Evolutionary conservation across 2,113 vertebrate genomes (phyloP).

Genomic region (Oreochromis tanganicae): DNA sequence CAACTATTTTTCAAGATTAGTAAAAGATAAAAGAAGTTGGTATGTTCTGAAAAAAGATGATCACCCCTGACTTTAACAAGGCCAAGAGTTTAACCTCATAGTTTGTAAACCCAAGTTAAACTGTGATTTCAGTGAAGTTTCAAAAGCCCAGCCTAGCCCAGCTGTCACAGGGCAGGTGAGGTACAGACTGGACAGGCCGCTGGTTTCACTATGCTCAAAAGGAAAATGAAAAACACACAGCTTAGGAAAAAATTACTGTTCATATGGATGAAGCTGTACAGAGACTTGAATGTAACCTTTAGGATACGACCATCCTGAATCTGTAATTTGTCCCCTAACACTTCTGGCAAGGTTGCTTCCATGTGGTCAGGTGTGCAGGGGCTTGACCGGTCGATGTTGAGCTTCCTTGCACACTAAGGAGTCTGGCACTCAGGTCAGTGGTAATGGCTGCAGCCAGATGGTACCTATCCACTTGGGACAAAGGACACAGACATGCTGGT

Average conservation of each 20-base stretch:
- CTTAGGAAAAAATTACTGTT: neutral
- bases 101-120: neutral
- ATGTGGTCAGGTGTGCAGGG: constrained; percentile 71
- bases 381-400: constrained; percentile 71
- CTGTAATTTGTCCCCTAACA: constrained; percentile 71
- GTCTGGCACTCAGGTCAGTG: constrained; percentile 72
- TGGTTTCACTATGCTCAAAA: neutral
- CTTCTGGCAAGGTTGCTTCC: constrained; percentile 72
- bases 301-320: constrained; percentile 38
- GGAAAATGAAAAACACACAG: neutral
- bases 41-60: neutral
- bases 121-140: neutral
- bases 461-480: constrained; percentile 73
- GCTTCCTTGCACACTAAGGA: constrained; percentile 72
- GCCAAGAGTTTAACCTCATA: neutral
- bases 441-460: constrained; percentile 74
- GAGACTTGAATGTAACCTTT: constrained; percentile 22
- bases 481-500: constrained; percentile 70
- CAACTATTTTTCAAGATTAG: neutral
- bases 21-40: neutral
- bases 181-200: neutral
- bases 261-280: neutral
- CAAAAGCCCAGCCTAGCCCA: neutral
- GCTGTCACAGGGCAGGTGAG: neutral
- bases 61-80: neutral